Conservation (phyloP, 37 sponge, comb jelly and placozoan species). For the Mnemiopsis leidyi region DNA sequence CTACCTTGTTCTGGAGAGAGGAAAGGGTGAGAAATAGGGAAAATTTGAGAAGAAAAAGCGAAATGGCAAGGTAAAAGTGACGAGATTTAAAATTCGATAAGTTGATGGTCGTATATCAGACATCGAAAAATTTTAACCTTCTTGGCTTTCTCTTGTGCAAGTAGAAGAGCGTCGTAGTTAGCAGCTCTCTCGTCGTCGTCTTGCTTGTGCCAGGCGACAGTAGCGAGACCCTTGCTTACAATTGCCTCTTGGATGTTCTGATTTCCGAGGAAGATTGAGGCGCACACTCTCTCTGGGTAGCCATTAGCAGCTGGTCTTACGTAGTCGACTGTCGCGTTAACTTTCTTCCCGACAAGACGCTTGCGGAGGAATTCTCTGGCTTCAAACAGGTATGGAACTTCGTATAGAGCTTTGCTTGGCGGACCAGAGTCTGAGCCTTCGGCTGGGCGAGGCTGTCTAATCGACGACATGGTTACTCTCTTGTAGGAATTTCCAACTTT, state of each 20-base stretch:
- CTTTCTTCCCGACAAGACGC: conserved; percentile 93
- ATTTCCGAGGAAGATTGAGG: conserved; percentile 72
- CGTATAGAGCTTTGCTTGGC: conserved; percentile 77
- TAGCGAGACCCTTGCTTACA: conserved; percentile 89
- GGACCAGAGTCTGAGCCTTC: conserved; percentile 45
- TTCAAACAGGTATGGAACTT: conserved; percentile 97
- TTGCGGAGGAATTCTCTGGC: conserved; percentile 96
- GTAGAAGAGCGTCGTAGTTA: conserved; percentile 81
- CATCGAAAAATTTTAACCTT: background rate
- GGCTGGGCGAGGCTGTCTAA: conserved; percentile 81
- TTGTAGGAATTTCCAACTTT: conserved; percentile 74
- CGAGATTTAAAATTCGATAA: background rate
- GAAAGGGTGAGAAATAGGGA: background rate
- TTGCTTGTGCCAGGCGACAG: conserved; percentile 77
- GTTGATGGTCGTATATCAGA: background rate
- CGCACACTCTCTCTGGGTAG: conserved; percentile 87
- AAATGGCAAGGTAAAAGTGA: no score
- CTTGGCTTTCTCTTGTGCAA: conserved; percentile 75
- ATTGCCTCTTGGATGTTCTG: conserved; percentile 96
- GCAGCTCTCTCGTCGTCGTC: conserved; percentile 92
- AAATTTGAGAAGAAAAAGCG: background rate
- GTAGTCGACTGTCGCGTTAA: conserved; percentile 91
- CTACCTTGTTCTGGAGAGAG: conserved; percentile 75
- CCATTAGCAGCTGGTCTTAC: conserved; percentile 87
- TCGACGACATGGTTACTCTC: conserved; percentile 87